phyloP scores from a whole-genome alignment of 2,888 invertebrate genomes.

The Dryococelus australis region DNA sequence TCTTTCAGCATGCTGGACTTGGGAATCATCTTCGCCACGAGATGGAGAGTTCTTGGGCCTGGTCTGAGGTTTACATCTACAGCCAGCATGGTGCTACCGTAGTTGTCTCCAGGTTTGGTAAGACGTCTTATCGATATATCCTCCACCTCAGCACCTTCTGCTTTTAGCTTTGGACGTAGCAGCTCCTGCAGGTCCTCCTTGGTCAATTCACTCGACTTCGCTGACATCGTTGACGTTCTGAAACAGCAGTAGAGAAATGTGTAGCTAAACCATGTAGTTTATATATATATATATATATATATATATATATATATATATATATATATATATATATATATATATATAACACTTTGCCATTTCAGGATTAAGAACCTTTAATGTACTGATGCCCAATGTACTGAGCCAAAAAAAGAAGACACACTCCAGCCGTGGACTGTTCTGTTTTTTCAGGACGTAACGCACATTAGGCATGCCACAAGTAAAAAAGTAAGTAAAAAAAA shows the following conservation, averaged over 20 bases:
- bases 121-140: slow-evolving; percentile 57
- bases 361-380: too few species aligned
- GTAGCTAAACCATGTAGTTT: too few species aligned
- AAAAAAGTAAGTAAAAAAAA: too few species aligned
- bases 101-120: slow-evolving; percentile 68
- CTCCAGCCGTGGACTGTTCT: too few species aligned
- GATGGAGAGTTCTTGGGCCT: slow-evolving; percentile 49
- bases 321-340: too few species aligned
- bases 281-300: too few species aligned
- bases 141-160: slow-evolving; percentile 51
- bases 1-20: slow-evolving; percentile 53
- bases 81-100: slow-evolving; percentile 66
- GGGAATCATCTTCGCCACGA: slow-evolving; percentile 57
- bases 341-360: too few species aligned
- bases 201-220: neutral
- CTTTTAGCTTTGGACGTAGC: neutral
- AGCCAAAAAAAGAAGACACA: too few species aligned
- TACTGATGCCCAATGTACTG: too few species aligned
- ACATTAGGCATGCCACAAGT: too few species aligned
- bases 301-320: too few species aligned
- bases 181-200: neutral
- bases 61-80: slow-evolving; percentile 51
- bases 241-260: neutral
- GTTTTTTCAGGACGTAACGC: too few species aligned
- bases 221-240: neutral